phyloP scores from a whole-genome alignment of 1,140 invertebrate genomes.

The Drosophila elegans region DNA sequence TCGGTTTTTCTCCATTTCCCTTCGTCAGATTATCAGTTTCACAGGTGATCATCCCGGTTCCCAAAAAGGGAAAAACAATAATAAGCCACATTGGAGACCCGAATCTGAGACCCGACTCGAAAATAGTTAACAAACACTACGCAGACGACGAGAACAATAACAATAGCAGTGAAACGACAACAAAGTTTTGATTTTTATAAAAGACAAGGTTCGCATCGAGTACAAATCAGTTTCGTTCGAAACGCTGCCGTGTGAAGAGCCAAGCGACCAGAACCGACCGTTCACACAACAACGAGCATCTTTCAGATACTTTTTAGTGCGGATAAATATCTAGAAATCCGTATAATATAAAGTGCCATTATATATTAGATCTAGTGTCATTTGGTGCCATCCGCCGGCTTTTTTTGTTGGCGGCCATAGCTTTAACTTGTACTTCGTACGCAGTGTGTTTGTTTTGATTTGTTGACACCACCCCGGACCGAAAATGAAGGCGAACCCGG shows the following conservation, averaged over 20 bases:
- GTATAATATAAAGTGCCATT: slow-evolving; percentile 4
- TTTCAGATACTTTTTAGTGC: slow-evolving; percentile 14
- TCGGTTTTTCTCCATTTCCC: slow-evolving; percentile 24
- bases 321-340: background rate
- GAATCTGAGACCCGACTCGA: slow-evolving; percentile 27
- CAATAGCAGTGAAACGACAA: slow-evolving; percentile 37
- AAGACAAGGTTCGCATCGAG: slow-evolving; percentile 75
- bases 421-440: slow-evolving; percentile 13
- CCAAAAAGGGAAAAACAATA: slow-evolving; percentile 17
- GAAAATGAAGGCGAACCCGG: slow-evolving; percentile 76
- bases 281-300: slow-evolving; percentile 11
- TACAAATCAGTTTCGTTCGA: slow-evolving; percentile 75
- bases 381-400: background rate
- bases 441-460: slow-evolving; percentile 20
- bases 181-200: slow-evolving; percentile 74
- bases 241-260: slow-evolving; percentile 63
- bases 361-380: slow-evolving; percentile 9
- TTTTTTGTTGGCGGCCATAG: background rate
- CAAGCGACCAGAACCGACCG: slow-evolving; percentile 18
- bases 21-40: slow-evolving; percentile 38
- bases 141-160: slow-evolving; percentile 24
- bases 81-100: slow-evolving; percentile 13
- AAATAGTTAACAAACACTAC: slow-evolving; percentile 20
- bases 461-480: background rate
- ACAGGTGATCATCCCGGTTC: slow-evolving; percentile 27